These are phyloP conservation scores for Lucifuga dentata DNA, from an alignment of 2,113 vertebrate species.

Conservation along the genomic window DNA sequence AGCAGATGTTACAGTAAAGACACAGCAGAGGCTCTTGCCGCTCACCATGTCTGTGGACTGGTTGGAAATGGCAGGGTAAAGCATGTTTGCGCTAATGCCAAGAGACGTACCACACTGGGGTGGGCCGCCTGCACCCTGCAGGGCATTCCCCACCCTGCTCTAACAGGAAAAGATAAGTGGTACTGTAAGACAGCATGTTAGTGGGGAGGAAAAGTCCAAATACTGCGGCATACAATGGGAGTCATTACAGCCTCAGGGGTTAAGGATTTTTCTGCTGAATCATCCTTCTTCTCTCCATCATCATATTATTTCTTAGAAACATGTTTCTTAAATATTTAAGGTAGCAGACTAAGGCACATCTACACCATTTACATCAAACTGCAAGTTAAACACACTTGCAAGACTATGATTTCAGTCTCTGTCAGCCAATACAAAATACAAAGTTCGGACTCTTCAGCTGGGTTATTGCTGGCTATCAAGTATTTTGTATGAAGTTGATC, in stretches of 20 bases:
- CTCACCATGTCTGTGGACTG: slow-evolving; percentile 47
- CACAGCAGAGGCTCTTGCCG: slow-evolving; percentile 30
- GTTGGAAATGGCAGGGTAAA: slow-evolving; percentile 63
- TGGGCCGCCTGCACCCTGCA: slow-evolving; percentile 73
- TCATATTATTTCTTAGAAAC: slow-evolving; percentile 7
- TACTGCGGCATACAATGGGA: slow-evolving; percentile 38
- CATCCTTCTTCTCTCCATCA: slow-evolving; percentile 36
- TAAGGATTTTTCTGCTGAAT: slow-evolving; percentile 53
- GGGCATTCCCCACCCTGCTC: slow-evolving; percentile 76
- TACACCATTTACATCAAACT: slow-evolving; percentile 23
- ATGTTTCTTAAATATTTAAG: slow-evolving; percentile 26
- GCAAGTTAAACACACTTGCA: no score
- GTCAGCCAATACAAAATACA: no score
- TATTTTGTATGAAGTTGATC: no score
- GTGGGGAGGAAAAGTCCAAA: slow-evolving; percentile 35
- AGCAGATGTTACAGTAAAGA: slow-evolving; percentile 65
- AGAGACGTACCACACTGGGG: slow-evolving; percentile 71
- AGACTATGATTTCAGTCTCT: no score
- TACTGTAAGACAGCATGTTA: slow-evolving; percentile 62
- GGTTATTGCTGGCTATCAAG: no score
- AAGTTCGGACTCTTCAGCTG: no score
- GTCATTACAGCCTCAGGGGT: slow-evolving; percentile 42
- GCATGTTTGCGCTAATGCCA: slow-evolving; percentile 63
- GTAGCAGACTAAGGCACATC: slow-evolving; percentile 23
- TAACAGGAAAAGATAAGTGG: slow-evolving; percentile 81